phyloP scores from a whole-genome alignment of 2,888 invertebrate species.

The Eupithecia pulchellata region DNA sequence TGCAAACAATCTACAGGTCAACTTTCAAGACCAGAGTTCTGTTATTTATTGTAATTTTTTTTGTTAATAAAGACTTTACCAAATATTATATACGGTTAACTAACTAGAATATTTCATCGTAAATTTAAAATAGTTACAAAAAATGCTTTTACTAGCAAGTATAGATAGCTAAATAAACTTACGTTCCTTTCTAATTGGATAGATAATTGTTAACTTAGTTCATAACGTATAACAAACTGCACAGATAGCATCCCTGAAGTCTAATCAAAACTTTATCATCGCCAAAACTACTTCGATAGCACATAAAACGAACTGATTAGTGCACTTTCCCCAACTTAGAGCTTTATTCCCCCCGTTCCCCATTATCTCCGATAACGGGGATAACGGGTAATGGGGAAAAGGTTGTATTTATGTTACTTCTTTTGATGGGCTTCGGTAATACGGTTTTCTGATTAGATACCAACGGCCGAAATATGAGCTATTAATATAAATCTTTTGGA shows the following conservation, averaged over 20 bases:
- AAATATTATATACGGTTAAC: too few species aligned
- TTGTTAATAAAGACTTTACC: too few species aligned
- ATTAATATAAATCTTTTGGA: constrained; percentile 27
- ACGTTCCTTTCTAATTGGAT: too few species aligned
- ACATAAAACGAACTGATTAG: constrained; percentile 20
- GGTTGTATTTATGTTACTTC: constrained; percentile 32
- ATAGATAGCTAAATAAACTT: too few species aligned
- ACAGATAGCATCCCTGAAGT: background rate
- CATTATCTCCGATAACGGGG: constrained; percentile 11
- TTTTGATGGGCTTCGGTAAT: constrained; percentile 32
- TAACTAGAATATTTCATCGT: too few species aligned
- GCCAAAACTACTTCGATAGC: constrained; percentile 1
- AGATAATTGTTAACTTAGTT: background rate
- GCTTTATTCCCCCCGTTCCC: background rate
- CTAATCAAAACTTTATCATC: constrained; percentile 18
- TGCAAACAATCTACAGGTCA: too few species aligned
- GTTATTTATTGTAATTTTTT: too few species aligned
- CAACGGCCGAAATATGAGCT: constrained; percentile 16
- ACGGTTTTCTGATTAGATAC: constrained; percentile 28
- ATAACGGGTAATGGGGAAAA: constrained; percentile 23
- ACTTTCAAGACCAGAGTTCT: too few species aligned
- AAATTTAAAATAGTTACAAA: too few species aligned
- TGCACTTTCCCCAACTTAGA: constrained; percentile 15
- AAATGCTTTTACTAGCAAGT: too few species aligned
- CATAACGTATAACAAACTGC: background rate